Base-by-base conservation (phyloP, 2,888 invertebrate genomes). In the Apoda limacodes region DNA sequence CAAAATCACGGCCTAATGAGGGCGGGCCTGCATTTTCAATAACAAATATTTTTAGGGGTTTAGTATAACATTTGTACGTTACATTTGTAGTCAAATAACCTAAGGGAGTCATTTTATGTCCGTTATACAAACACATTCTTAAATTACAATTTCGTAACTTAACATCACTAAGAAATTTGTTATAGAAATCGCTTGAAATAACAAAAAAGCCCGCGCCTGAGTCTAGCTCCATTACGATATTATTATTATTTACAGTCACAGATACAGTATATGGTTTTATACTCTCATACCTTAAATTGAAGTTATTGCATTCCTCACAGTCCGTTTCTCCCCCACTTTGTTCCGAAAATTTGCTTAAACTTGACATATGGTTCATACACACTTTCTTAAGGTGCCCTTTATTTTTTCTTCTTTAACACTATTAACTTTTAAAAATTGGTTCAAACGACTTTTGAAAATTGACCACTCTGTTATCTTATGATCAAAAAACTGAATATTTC, bases 41-140 rank as follows among this genome's bases (percentile, higher is more conserved):
- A 4, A 46, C 39, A 10, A 43, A 44, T 11, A 43, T 43, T 9
- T 43, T 43, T n/a, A 39, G 11, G 7, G 48, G 43, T 9, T 46
- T 9, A 1, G 43, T 40, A 7, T 46, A 46, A n/a, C 38, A 41
- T 9, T 53, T 52, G 11, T 50, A 44, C 10, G 37, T 31, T 13
- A 54, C 23, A 26, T 36, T 37, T 25, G 43, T 44, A 32, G 50
- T 55, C 28, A 48, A 14, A 1, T 48, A 51, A n/a, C n/a, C n/a
- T n/a, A n/a, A n/a, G n/a, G n/a, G n/a, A n/a, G n/a, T n/a, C n/a
- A n/a, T n/a, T n/a, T n/a, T n/a, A n/a, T n/a, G n/a, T n/a, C n/a
- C n/a, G n/a, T n/a, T n/a, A n/a, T n/a, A n/a, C n/a, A n/a, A n/a
- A n/a, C n/a, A n/a, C n/a, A n/a, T n/a, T n/a, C n/a, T n/a, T n/a